These are phyloP conservation scores for Ophraella communa DNA, from an alignment of 2,888 invertebrate genomes.

Conservation along the genomic window DNA sequence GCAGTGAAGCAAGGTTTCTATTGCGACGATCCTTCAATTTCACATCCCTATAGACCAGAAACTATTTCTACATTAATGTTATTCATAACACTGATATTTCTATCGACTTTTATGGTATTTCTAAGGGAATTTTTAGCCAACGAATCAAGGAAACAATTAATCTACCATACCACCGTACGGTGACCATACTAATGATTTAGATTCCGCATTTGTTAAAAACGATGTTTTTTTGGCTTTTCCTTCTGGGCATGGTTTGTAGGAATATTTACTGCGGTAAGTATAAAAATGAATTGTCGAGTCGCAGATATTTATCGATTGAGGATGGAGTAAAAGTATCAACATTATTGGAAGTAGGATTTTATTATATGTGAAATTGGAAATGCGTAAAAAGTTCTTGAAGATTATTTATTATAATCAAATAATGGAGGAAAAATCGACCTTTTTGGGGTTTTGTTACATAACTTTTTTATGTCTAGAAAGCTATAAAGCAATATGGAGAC, in stretches of 20 bases:
- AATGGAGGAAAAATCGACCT: too few species aligned
- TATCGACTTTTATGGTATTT: conserved; percentile 60
- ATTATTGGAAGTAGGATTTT: too few species aligned
- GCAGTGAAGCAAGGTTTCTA: conserved; percentile 70
- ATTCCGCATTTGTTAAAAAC: conserved; percentile 64
- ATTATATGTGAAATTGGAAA: too few species aligned
- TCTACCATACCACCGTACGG: conserved; percentile 61
- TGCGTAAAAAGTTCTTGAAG: too few species aligned
- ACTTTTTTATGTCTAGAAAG: too few species aligned
- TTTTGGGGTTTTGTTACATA: too few species aligned
- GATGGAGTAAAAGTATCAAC: too few species aligned
- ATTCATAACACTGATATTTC: conserved; percentile 61
- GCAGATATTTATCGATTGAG: too few species aligned
- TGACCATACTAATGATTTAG: conserved; percentile 67
- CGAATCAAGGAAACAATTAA: conserved; percentile 54
- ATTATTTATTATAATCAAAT: too few species aligned
- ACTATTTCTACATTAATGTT: conserved; percentile 68
- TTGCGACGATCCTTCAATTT: conserved; percentile 75
- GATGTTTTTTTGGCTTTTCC: conserved; percentile 77
- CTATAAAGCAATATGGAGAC: too few species aligned
- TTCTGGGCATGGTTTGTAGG: conserved; percentile 78
- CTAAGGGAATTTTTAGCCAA: conserved; percentile 53
- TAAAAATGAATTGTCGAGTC: too few species aligned
- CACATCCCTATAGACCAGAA: conserved; percentile 71
- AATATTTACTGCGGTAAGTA: conserved; percentile 58